These are phyloP conservation scores for Nematostella vectensis DNA, from an alignment of 92 coral and sea anemone species.

Conservation along the genomic window DNA sequence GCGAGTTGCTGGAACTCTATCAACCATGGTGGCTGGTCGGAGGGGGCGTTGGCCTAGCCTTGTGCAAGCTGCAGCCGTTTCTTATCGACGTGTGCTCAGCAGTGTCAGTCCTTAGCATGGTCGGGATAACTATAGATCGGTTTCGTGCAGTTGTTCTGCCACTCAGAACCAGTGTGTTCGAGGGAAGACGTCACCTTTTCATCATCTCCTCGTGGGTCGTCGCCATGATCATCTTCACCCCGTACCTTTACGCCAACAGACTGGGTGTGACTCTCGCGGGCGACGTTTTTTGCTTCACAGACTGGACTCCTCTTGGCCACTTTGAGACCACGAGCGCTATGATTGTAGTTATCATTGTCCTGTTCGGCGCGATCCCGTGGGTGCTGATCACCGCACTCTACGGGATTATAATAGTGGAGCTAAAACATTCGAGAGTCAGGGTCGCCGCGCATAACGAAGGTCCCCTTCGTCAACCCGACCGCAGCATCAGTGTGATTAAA, in stretches of 20 bases:
- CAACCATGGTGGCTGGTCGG: constrained; percentile 7
- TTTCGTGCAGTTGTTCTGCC: constrained; percentile 26
- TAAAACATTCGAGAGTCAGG: constrained; percentile 10
- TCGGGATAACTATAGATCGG: constrained; percentile 26
- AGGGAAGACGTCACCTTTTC: constrained; percentile 8
- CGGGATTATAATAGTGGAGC: constrained; percentile 7
- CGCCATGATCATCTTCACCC: constrained; percentile 8
- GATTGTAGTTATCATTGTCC: constrained; percentile 2
- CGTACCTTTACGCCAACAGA: constrained; percentile 9
- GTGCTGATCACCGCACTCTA: constrained; percentile 17
- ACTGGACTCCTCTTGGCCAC: constrained; percentile 19
- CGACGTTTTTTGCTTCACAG: constrained; percentile 3
- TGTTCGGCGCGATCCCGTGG: constrained; percentile 20
- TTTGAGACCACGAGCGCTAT: constrained; percentile 2
- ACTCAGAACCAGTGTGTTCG: constrained; percentile 7
- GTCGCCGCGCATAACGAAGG: constrained; percentile 11
- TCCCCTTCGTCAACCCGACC: neutral
- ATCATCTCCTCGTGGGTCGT: constrained; percentile 20
- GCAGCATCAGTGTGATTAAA: constrained; percentile 20
- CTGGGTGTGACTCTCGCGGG: neutral
- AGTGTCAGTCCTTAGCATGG: constrained; percentile 18
- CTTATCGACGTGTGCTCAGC: constrained; percentile 11
- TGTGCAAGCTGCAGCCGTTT: constrained; percentile 24
- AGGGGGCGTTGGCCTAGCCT: constrained; percentile 10
- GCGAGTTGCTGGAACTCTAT: constrained; percentile 7